Evolutionary conservation across 1,140 invertebrate genomes (phyloP).

Genomic region (Tetragonula clypearis): DNA sequence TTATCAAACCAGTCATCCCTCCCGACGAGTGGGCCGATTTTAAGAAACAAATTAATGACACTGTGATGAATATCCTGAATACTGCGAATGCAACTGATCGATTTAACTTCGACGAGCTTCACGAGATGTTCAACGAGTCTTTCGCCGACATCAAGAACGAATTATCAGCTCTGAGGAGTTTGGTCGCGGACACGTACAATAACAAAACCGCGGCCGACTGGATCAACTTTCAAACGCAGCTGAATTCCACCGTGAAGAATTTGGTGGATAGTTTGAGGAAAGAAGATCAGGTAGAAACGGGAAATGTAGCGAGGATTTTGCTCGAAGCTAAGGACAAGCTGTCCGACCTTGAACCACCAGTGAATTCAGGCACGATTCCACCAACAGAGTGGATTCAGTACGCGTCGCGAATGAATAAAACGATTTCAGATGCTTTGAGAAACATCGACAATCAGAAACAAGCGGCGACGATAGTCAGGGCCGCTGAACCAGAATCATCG

Average conservation of each 20-base stretch:
- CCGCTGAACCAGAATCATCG: neutral
- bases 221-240: conserved; percentile 1
- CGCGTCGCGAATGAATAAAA: conserved; percentile 14
- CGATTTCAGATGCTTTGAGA: conserved; percentile 13
- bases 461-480: neutral
- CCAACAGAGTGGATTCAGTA: neutral
- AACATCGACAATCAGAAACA: neutral
- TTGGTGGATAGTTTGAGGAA: neutral
- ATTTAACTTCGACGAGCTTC: conserved; percentile 23
- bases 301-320: neutral
- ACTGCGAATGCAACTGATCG: conserved; percentile 2
- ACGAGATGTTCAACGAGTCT: conserved; percentile 24
- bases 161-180: conserved; percentile 31
- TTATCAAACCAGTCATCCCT: neutral
- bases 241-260: conserved; percentile 29
- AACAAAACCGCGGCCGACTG: neutral
- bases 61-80: conserved; percentile 29
- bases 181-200: conserved; percentile 4
- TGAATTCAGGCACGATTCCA: neutral
- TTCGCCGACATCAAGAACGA: conserved; percentile 50
- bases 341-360: neutral
- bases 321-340: conserved; percentile 13
- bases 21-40: conserved; percentile 57
- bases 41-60: conserved; percentile 56
- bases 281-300: neutral